These are phyloP conservation scores for Chauna torquata DNA, from an alignment of 2,113 vertebrate species.

Conservation along the genomic window DNA sequence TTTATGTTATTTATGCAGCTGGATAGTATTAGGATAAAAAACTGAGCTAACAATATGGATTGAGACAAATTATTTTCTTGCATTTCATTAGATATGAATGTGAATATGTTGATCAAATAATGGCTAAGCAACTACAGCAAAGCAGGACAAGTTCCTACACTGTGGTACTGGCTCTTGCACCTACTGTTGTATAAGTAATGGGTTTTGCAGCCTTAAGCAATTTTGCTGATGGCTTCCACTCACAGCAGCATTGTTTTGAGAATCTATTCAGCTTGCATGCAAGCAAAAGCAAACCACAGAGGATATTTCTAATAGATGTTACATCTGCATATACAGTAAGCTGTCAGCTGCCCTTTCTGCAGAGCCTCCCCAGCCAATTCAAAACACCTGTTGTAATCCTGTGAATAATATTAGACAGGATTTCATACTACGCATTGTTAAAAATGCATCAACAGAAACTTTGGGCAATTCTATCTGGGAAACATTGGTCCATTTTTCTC, in stretches of 20 bases:
- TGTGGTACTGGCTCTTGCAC: neutral
- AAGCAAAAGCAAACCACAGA: constrained; percentile 53
- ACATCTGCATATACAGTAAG: constrained; percentile 35
- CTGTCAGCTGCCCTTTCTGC: constrained; percentile 27
- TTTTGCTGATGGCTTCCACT: constrained; percentile 43
- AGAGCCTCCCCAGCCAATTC: constrained; percentile 45
- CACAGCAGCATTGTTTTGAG: neutral
- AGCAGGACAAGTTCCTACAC: constrained; percentile 4
- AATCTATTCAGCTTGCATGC: neutral
- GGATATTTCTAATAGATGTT: constrained; percentile 23
- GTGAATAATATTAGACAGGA: neutral
- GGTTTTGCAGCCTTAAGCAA: constrained; percentile 41
- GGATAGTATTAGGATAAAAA: neutral
- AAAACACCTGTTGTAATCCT: constrained; percentile 37
- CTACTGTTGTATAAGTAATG: neutral
- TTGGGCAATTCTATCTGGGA: neutral
- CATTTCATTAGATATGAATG: neutral
- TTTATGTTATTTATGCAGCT: neutral
- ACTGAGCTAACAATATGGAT: neutral
- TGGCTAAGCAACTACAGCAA: neutral
- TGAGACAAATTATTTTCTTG: neutral
- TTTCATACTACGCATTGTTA: neutral
- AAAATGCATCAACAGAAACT: constrained; percentile 38
- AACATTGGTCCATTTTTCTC: neutral
- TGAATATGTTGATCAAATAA: neutral